A percentile compares a stretch with the other conserved stretches of the same genome.
phyloP scores from a whole-genome alignment of 2,797 vertebrate species.

The Oryzias sinensis region DNA sequence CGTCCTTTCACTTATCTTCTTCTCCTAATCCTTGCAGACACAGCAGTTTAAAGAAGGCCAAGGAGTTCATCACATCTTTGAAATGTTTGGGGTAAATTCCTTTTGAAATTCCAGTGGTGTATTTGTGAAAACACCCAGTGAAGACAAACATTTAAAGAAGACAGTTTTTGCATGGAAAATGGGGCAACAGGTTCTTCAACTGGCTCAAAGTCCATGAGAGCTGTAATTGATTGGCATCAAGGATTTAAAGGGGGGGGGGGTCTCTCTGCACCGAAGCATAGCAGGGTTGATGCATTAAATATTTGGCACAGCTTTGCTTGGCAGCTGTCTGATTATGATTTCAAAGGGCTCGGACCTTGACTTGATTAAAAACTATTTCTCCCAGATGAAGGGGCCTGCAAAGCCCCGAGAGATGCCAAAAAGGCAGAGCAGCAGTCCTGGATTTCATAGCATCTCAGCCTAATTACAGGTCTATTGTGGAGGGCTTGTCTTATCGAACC shows the following conservation, averaged over 20 bases:
- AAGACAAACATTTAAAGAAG: constrained; percentile 39
- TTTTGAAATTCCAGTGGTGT: background rate
- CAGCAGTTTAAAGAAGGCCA: constrained; percentile 46
- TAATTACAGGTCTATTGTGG: constrained; percentile 42
- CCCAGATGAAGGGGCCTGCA: constrained; percentile 51
- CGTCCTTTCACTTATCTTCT: constrained; percentile 57
- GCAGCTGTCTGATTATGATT: constrained; percentile 73
- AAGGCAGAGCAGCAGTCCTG: constrained; percentile 43
- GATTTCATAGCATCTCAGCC: constrained; percentile 51
- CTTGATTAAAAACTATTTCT: constrained; percentile 63
- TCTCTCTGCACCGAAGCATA: constrained; percentile 47
- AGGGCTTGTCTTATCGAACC: constrained; percentile 35
- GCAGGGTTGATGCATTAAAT: constrained; percentile 57
- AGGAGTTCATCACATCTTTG: constrained; percentile 42
- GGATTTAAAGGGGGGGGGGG: constrained; percentile 59
- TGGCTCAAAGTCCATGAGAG: constrained; percentile 35
- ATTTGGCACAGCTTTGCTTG: constrained; percentile 57
- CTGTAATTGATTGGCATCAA: constrained; percentile 68
- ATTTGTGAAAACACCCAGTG: constrained; percentile 43
- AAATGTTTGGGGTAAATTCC: constrained; percentile 55
- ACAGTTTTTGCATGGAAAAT: constrained; percentile 22
- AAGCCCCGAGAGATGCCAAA: constrained; percentile 47
- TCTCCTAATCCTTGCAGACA: constrained; percentile 56
- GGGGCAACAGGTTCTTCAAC: constrained; percentile 50
- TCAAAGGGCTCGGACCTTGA: constrained; percentile 68